Conservation (phyloP, 2,113 vertebrate species). For the Phodopus roborovskii region DNA sequence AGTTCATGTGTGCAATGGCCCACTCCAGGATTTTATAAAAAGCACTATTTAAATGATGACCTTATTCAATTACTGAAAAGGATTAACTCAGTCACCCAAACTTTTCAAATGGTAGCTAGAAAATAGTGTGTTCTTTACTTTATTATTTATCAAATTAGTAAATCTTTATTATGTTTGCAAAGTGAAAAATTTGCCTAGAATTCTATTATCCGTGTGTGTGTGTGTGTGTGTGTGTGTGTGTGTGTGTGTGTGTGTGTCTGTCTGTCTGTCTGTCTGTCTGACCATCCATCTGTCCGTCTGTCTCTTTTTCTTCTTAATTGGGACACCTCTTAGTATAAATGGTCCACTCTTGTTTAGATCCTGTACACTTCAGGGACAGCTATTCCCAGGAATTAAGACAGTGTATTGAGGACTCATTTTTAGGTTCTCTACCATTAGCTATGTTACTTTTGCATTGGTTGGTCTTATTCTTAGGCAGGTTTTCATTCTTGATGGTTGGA, state of each 20-base stretch:
- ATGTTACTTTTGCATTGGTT: not conserved
- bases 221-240: not conserved
- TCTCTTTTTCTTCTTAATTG: not conserved
- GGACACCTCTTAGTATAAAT: not conserved
- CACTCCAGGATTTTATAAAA: conserved; percentile 36
- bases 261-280: not conserved
- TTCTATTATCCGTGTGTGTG: not conserved
- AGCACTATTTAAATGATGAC: not conserved
- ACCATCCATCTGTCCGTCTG: not conserved
- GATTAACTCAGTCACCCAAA: not conserved
- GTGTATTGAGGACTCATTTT: not conserved
- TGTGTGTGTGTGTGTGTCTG: not conserved
- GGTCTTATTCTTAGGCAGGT: not conserved
- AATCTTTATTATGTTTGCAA: not conserved
- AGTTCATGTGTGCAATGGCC: not conserved
- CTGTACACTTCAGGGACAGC: not conserved
- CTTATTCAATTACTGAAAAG: conserved; percentile 16
- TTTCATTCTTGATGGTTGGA: not conserved
- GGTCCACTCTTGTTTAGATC: not conserved
- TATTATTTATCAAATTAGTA: not conserved
- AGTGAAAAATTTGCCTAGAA: not conserved
- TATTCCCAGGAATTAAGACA: not conserved
- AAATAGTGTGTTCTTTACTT: not conserved
- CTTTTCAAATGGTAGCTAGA: not conserved
- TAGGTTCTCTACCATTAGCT: not conserved